Evolutionary conservation across 2,113 vertebrate genomes (phyloP), one percentile per base, ranked within the genome.

Genomic region (Siphamia tubifer): DNA sequence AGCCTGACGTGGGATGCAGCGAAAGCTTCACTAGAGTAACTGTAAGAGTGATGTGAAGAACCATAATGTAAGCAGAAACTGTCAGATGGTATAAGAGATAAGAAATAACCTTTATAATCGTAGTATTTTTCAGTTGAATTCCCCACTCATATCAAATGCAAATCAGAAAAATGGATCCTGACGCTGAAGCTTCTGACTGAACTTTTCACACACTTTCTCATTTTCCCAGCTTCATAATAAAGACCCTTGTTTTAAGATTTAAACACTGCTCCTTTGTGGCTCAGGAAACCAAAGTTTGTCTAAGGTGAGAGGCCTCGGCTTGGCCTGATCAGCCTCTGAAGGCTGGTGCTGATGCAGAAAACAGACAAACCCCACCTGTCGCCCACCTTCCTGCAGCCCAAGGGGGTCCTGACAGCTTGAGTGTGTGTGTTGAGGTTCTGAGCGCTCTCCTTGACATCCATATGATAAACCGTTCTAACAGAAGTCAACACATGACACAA

Each of bases 281-380:
- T 57, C 24, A 47, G 0, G 23, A 66, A 79, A 71, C 38, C 44
- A 58, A 74, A 81, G 74, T 81, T 83, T 66, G 68, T 60, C 54
- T 74, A 68, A 79, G 76, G 71, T 81, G 58, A 83, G 52, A 61
- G 43, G 72, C 54, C 58, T 35, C 36, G 54, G 62, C 81, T 52
- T 73, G 31, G 49, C 34, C 32, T 9, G 21, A 51, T 58, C 21
- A 8, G 44, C 21, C 36, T 45, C 32, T 40, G 45, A 54, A 54
- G 31, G 44, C 55, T 63, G 32, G 44, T 34, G 24, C 32, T 76
- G 68, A 75, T 55, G 81, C 64, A 31, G 49, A 54, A 71, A 82
- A 56, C 68, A 79, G 73, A 66, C 45, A 15, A 15, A 60, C 25
- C 32, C 56, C 38, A 58, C 36, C 35, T 43, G 42, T 30, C 47